Percentiles rank a stretch among this genome's conserved stretches.
Conservation (phyloP, 1,140 invertebrate species). For the Aricia agestis region DNA sequence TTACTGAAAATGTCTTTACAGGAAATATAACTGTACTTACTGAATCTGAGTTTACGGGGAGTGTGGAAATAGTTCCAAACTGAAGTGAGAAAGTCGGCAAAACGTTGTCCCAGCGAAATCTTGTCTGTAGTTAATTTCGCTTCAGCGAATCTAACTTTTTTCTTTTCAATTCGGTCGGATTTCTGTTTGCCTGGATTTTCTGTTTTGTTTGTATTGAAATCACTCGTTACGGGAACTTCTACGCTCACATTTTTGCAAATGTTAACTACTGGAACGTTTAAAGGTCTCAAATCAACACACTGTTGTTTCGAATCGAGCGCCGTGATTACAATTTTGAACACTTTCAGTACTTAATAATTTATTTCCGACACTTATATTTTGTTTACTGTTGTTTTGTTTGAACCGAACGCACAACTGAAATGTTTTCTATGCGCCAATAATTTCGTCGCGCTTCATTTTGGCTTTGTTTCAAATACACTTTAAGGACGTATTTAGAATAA, state of each 20-base stretch:
- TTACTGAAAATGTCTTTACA: not conserved
- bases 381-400: conserved; percentile 21
- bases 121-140: conserved; percentile 32
- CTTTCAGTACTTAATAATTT: conserved; percentile 35
- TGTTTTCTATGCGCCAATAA: conserved; percentile 40
- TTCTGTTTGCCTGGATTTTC: conserved; percentile 33
- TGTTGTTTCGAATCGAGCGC: not conserved
- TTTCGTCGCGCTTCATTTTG: conserved; percentile 48
- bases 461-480: conserved; percentile 51
- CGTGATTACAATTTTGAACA: conserved; percentile 23
- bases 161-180: conserved; percentile 44
- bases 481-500: conserved; percentile 42
- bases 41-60: conserved; percentile 42
- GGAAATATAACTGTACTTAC: conserved; percentile 39
- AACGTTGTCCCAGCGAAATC: conserved; percentile 45
- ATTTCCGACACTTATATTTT: conserved; percentile 26
- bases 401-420: conserved; percentile 42
- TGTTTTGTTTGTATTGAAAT: not conserved
- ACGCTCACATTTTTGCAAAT: conserved; percentile 14
- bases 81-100: conserved; percentile 47
- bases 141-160: conserved; percentile 58
- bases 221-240: not conserved
- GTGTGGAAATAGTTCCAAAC: conserved; percentile 46
- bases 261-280: not conserved
- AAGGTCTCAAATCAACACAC: conserved; percentile 12